Percentiles rank a stretch among this genome's conserved stretches.
These are phyloP conservation scores for Macrostomum cliftonense DNA, from an alignment of 2,888 invertebrate species.

Conservation along the genomic window DNA sequence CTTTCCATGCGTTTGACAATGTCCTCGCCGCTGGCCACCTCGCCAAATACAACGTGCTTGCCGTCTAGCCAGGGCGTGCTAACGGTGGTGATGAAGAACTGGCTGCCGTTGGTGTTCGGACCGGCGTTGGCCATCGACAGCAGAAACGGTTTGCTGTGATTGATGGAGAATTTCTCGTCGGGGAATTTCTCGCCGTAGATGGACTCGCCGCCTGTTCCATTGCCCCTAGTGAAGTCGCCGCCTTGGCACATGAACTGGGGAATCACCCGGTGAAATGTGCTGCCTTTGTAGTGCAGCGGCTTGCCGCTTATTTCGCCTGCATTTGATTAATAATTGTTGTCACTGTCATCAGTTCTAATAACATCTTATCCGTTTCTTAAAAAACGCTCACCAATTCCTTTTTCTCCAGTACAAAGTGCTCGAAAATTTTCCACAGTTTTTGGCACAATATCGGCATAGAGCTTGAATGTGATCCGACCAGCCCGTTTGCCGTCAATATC, in stretches of 20 bases:
- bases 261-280: constrained; percentile 34
- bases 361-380: too few relatives aligned
- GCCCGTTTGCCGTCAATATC: too few relatives aligned
- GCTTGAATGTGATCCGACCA: constrained; percentile 17
- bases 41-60: constrained; percentile 82
- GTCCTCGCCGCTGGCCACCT: constrained; percentile 74
- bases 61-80: constrained; percentile 81
- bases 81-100: constrained; percentile 66
- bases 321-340: too few relatives aligned
- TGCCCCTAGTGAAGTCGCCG: constrained; percentile 30
- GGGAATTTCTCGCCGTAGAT: constrained; percentile 87
- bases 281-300: constrained; percentile 37
- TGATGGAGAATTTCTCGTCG: constrained; percentile 86
- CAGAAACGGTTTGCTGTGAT: constrained; percentile 65
- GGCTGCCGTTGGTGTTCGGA: constrained; percentile 81
- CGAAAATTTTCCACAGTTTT: constrained; percentile 37
- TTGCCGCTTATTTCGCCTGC: constrained; percentile 26
- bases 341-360: too few relatives aligned
- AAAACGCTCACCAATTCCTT: constrained; percentile 20
- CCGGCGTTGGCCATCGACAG: constrained; percentile 94
- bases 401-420: constrained; percentile 37
- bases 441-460: constrained; percentile 29
- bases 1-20: constrained; percentile 53
- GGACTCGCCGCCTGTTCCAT: constrained; percentile 58
- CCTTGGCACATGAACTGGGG: constrained; percentile 36